Evolutionary conservation across 2,888 invertebrate species (phyloP).

Genomic region (Pyralis farinalis): DNA sequence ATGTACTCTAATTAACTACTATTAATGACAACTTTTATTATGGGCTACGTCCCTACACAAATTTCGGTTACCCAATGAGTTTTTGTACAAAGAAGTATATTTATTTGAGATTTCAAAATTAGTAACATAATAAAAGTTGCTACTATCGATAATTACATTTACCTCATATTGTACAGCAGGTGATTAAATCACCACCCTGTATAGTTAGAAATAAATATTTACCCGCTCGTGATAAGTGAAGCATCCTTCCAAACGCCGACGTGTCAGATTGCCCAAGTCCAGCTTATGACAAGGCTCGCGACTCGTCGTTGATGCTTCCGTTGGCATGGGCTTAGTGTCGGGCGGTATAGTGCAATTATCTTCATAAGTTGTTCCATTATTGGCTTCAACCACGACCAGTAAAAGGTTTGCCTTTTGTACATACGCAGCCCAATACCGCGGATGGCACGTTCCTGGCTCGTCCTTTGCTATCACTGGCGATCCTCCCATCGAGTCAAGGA

Average conservation of each 20-base stretch:
- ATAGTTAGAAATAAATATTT: constrained; percentile 21
- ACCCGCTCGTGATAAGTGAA: constrained; percentile 88
- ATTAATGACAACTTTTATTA: too few species aligned
- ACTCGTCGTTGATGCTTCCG: constrained; percentile 51
- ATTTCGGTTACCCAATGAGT: too few species aligned
- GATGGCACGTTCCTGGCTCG: constrained; percentile 45
- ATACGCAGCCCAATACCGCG: constrained; percentile 84
- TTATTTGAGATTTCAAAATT: too few species aligned
- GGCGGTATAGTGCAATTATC: constrained; percentile 76
- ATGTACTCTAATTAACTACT: too few species aligned
- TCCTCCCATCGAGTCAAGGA: constrained; percentile 54
- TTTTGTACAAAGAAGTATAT: too few species aligned
- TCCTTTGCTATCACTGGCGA: constrained; percentile 49
- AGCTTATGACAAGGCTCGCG: constrained; percentile 89
- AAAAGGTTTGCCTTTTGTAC: constrained; percentile 90
- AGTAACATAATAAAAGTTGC: too few species aligned
- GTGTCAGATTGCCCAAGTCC: constrained; percentile 83
- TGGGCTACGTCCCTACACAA: too few species aligned
- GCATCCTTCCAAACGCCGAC: constrained; percentile 87
- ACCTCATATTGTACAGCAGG: too few species aligned
- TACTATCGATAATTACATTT: too few species aligned
- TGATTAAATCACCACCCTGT: too few species aligned
- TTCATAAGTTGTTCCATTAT: constrained; percentile 31
- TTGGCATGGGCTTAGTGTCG: constrained; percentile 77
- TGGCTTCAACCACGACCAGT: constrained; percentile 87